Conservation (phyloP, 2,113 vertebrate species). For the Oreocharis arfaki region DNA sequence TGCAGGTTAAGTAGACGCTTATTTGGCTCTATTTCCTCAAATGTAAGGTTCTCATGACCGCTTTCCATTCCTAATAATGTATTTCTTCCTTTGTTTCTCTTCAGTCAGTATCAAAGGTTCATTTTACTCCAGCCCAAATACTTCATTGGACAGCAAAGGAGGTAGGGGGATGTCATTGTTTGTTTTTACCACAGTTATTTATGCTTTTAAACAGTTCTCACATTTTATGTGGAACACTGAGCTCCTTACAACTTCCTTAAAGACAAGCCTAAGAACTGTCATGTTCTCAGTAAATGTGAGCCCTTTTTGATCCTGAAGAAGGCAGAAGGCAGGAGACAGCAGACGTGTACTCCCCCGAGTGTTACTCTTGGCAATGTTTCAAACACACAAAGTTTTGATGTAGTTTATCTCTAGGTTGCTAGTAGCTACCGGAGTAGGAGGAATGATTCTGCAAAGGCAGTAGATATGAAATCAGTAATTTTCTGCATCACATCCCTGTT, state of each 20-base stretch:
- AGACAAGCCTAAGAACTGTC: neutral
- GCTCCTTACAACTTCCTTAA: neutral
- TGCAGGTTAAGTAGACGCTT: neutral
- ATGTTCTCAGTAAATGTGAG: neutral
- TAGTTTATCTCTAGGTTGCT: neutral
- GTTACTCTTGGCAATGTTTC: neutral
- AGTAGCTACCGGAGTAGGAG: neutral
- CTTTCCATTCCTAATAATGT: neutral
- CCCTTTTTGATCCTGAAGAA: neutral
- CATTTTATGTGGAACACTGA: neutral
- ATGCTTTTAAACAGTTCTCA: neutral
- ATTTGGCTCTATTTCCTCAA: neutral
- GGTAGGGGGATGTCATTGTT: fast-evolving
- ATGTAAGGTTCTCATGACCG: neutral
- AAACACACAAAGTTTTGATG: neutral
- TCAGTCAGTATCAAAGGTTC: neutral
- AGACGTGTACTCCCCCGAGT: neutral
- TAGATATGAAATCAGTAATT: neutral
- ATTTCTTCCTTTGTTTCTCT: neutral
- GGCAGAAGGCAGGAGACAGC: neutral
- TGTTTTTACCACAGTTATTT: neutral
- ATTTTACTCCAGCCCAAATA: neutral
- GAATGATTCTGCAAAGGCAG: neutral
- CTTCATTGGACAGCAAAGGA: neutral
- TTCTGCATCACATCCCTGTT: neutral